phyloP scores from a whole-genome alignment of 1,140 invertebrate species.

The Solen grandis region DNA sequence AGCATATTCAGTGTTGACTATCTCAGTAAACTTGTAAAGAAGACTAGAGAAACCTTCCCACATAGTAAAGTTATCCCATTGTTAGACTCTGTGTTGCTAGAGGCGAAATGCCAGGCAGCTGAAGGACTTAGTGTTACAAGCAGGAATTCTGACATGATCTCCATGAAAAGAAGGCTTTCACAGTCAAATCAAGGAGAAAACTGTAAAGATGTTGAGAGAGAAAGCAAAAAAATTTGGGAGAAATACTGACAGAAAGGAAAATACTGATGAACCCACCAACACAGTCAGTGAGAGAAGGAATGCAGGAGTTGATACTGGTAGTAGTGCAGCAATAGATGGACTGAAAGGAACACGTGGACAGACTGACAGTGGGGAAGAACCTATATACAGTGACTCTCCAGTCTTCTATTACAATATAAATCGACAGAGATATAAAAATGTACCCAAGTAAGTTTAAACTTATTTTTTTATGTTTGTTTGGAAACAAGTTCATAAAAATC shows the following conservation, averaged over 20 bases:
- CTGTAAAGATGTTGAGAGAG: background rate
- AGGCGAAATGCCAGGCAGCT: conserved; percentile 4
- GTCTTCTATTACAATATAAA: conserved; percentile 45
- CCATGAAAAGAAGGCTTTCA: background rate
- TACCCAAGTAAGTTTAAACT: conserved; percentile 33
- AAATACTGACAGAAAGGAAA: no score
- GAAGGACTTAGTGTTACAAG: background rate
- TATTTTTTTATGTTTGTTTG: background rate
- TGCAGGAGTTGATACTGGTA: no score
- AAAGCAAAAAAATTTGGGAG: background rate
- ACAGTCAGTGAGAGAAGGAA: no score
- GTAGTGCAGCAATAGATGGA: no score
- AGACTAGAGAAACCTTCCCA: background rate
- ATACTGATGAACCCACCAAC: no score
- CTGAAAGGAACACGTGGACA: no score
- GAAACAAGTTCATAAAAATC: background rate
- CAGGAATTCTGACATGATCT: background rate
- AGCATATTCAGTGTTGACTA: conserved; percentile 13
- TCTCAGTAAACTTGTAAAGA: background rate
- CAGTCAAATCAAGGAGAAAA: background rate
- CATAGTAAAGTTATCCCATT: conserved; percentile 11
- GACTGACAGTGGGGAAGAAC: no score
- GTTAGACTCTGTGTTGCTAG: background rate
- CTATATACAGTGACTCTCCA: conserved; percentile 3
- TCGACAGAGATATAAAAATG: conserved; percentile 2